Evolutionary conservation across 2,888 invertebrate species (phyloP).

Genomic region (Volucella inanis): DNA sequence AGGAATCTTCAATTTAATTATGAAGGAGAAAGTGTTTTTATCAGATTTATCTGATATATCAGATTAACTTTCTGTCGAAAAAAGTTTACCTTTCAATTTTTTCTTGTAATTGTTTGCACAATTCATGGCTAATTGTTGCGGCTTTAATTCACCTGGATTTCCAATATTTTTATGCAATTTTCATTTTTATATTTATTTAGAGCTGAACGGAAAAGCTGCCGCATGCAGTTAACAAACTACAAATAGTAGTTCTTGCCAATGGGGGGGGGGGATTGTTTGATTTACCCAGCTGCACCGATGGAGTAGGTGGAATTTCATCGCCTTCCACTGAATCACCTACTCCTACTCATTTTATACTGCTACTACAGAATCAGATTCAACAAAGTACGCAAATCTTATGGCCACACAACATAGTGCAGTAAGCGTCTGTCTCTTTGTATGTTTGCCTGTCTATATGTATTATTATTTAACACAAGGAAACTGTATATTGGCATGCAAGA

Average conservation of each 20-base stretch:
- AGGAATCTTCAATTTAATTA: no score
- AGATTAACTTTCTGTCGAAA: no score
- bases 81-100: no score
- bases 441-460: slow-evolving; percentile 7
- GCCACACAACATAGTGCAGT: slow-evolving; percentile 20
- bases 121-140: no score
- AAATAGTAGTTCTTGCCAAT: slow-evolving; percentile 46
- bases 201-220: slow-evolving; percentile 35
- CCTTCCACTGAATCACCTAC: slow-evolving; percentile 35
- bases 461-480: slow-evolving; percentile 58
- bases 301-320: slow-evolving; percentile 66
- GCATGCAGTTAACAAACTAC: slow-evolving; percentile 52
- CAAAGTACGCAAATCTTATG: slow-evolving; percentile 27
- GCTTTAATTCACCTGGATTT: background rate
- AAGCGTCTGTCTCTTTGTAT: slow-evolving; percentile 33
- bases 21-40: no score
- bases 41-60: no score
- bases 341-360: slow-evolving; percentile 52
- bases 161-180: slow-evolving; percentile 21
- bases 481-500: slow-evolving; percentile 63
- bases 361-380: slow-evolving; percentile 41
- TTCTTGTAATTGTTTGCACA: no score
- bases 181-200: slow-evolving; percentile 39
- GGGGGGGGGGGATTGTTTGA: slow-evolving; percentile 49
- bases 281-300: slow-evolving; percentile 65